Percentiles rank a stretch among this genome's conserved stretches.
phyloP scores from a whole-genome alignment of 2,113 vertebrate species.

The Orycteropus afer region DNA sequence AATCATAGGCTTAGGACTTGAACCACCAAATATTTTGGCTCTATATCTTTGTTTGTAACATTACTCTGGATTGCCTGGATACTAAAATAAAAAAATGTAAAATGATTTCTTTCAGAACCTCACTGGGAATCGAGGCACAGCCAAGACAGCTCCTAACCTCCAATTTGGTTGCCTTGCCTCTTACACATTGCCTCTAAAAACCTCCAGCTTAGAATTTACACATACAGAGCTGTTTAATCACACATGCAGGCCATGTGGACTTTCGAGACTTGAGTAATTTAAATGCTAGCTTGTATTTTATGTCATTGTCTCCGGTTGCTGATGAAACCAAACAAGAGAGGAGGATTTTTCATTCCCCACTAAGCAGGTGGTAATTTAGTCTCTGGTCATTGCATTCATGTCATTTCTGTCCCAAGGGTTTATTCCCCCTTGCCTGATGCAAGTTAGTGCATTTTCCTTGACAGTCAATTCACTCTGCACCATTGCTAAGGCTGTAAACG shows the following conservation, averaged over 20 bases:
- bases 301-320: slow-evolving; percentile 50
- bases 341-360: neutral
- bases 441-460: slow-evolving; percentile 16
- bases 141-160: neutral
- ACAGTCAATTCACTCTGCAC: neutral
- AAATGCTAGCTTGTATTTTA: slow-evolving; percentile 41
- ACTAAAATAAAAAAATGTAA: neutral
- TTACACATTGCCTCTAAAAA: neutral
- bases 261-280: slow-evolving; percentile 24
- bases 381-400: neutral
- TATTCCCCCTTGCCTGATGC: neutral
- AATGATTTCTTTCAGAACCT: neutral
- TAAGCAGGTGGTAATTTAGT: slow-evolving; percentile 23
- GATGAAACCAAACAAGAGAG: slow-evolving; percentile 43
- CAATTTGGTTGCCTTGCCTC: neutral
- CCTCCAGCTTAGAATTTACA: neutral
- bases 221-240: neutral
- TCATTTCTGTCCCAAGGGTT: neutral
- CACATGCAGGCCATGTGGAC: neutral
- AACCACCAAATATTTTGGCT: neutral
- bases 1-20: neutral
- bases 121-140: neutral
- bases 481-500: neutral
- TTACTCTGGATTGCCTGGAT: neutral
- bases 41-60: neutral